phyloP scores from a whole-genome alignment of 2,888 invertebrate genomes.

The Empis stercorea region DNA sequence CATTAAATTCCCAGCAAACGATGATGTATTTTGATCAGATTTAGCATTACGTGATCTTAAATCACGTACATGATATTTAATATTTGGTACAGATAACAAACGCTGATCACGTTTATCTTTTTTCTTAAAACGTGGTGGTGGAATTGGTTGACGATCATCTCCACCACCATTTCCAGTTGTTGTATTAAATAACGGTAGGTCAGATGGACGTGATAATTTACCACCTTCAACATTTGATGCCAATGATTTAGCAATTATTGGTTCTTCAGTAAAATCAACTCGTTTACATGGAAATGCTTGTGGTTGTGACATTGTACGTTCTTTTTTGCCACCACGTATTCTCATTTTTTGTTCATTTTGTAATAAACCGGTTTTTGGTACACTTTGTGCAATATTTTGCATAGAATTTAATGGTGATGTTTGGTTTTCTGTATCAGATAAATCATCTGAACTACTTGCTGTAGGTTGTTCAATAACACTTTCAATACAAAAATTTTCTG shows the following conservation, averaged over 20 bases:
- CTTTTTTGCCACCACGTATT: slow-evolving; percentile 16
- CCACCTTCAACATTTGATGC: slow-evolving; percentile 22
- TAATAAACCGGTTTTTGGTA: slow-evolving; percentile 6
- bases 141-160: slow-evolving; percentile 35
- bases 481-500: slow-evolving; percentile 12
- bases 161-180: not conserved
- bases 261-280: slow-evolving; percentile 32
- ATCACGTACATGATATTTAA: slow-evolving; percentile 44
- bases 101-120: slow-evolving; percentile 51
- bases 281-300: slow-evolving; percentile 24
- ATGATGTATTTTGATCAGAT: slow-evolving; percentile 34
- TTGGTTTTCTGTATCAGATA: slow-evolving; percentile 14
- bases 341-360: slow-evolving; percentile 12
- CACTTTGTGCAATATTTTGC: slow-evolving; percentile 17
- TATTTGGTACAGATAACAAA: slow-evolving; percentile 64
- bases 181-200: slow-evolving; percentile 45
- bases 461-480: slow-evolving; percentile 11
- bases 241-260: slow-evolving; percentile 16
- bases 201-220: slow-evolving; percentile 44
- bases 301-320: slow-evolving; percentile 18
- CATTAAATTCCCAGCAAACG: slow-evolving; percentile 63
- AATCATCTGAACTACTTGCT: slow-evolving; percentile 15
- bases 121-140: slow-evolving; percentile 43
- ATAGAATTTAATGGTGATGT: slow-evolving; percentile 17
- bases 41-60: slow-evolving; percentile 27